Evolutionary conservation across 2,888 invertebrate genomes (phyloP).

Genomic region (Cheiracanthium punctorium): DNA sequence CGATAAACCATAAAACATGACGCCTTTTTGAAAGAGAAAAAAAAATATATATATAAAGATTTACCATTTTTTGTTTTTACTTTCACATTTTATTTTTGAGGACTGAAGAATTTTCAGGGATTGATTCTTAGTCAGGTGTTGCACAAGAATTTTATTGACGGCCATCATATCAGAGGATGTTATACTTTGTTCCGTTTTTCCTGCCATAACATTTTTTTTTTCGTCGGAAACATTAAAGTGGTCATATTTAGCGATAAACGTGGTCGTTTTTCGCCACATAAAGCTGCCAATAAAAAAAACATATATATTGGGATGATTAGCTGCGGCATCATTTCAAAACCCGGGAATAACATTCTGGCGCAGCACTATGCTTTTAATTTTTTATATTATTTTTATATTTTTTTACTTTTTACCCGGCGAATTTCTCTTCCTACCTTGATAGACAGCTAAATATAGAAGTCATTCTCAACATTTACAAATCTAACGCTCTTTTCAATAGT

Average conservation of each 20-base stretch:
- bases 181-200: slow-evolving; percentile 6
- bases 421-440: neutral
- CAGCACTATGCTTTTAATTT: too few relatives aligned
- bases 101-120: neutral
- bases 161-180: neutral
- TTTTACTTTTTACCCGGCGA: neutral
- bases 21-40: too few relatives aligned
- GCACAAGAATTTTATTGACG: slow-evolving; percentile 43
- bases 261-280: slow-evolving; percentile 48
- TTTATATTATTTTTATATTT: too few relatives aligned
- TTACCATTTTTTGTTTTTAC: neutral
- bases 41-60: too few relatives aligned
- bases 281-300: slow-evolving; percentile 57
- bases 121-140: slow-evolving; percentile 52
- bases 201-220: slow-evolving; percentile 26
- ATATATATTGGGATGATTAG: slow-evolving; percentile 52
- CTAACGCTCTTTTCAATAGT: neutral
- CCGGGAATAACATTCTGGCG: neutral
- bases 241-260: slow-evolving; percentile 57
- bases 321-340: slow-evolving; percentile 21
- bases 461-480: neutral
- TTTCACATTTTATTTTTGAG: neutral
- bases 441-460: neutral
- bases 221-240: slow-evolving; percentile 59
- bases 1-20: slow-evolving; percentile 52